Base-by-base conservation (phyloP, 2,888 invertebrate genomes). In the Apodemia duryi region DNA sequence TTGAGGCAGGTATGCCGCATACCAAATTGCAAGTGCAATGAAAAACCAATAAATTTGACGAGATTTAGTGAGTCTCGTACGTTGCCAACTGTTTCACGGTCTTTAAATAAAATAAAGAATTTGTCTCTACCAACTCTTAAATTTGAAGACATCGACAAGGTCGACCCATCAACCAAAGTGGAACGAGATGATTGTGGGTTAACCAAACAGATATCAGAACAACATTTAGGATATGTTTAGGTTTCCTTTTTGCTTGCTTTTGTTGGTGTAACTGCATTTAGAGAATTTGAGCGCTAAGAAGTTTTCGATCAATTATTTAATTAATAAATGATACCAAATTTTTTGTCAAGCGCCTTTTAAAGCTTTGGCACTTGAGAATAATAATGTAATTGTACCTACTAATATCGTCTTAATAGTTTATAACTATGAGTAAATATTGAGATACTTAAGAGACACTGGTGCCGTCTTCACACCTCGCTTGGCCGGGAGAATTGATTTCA, bases 141-240 rank as follows among this genome's bases (percentile, higher is more conserved):
- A 65, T 77, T 91, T 28, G 88, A 89, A 60, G 91, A 88, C 67
- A 64, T 73, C 10, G 82, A 77, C 13, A 80, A 79, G 49, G 80
- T 72, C 60, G 83, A 82, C 64, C 57, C 11, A 35, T 32, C 57
- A 32, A 77, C 79, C 5, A 82, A 84, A 68, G 88, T 86, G 11
- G 91, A 89, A 72, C 84, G 82, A 71, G 90, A 90, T 65, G 68
- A 75, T 9, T 74, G 76, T 51, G 71, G 74, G 32, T 68, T 82
- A 29, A 83, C 67, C 69, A 91, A 91, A 77, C 90, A 90, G 13
- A 84, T 93, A 71, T 91, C 92, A 66, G 93, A 93, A 79, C 91
- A 93, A 74, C 92, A 92, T 79, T 89, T 93, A 81, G 93, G 93
- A 60, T 93, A 92, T 79, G 93, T 93, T 70, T 93, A 87, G 79